Base-by-base conservation (phyloP, 2,888 invertebrate species). In the Lamellibrachia satsuma region DNA sequence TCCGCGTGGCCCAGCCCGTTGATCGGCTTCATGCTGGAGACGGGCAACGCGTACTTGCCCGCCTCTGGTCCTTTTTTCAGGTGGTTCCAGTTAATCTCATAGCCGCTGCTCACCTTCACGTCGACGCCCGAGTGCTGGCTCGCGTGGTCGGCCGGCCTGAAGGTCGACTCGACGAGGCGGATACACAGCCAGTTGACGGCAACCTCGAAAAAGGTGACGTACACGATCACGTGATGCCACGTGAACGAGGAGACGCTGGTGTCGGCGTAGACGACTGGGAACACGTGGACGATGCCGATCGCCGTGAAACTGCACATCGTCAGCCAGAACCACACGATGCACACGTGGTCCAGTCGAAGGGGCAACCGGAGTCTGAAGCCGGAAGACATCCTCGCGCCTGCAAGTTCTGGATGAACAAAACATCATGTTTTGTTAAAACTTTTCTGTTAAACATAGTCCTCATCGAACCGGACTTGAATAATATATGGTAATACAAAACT, bases 111-210 rank as follows among this genome's bases (percentile, higher is more conserved):
- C 22, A 52, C 55, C 27, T 93, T 92, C 22, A 52, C 55, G 52
- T 93, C 92, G 39, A 93, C 94, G 7, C 91, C 92, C 4, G 75
- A 92, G 90, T 94, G 93, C 75, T 52, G 22, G 3, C 52, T n/a
- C 22, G 93, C 94, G 92, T 95, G 94, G 22, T 93, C 92, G 52
- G 94, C 93, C 4, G 95, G 94, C 9, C 92, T 92, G 93, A 95
- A 95, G 15, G 94, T 93, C 0, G 95, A 95, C 15, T 94, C 94
- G 3, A 95, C 94, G 92, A 94, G 94, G 90, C 95, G 94, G n/a
- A 96, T 94, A 92, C 95, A 95, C 7, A 95, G 91, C 95, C 95
- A 96, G 94, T 96, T 95, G 51, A 95, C 27, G 75, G 95, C 93
- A 92, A 95, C 94, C 93, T 96, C 94, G 7, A 94, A n/a, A 8